phyloP scores from a whole-genome alignment of 1,140 invertebrate species.

The Batillaria attramentaria region DNA sequence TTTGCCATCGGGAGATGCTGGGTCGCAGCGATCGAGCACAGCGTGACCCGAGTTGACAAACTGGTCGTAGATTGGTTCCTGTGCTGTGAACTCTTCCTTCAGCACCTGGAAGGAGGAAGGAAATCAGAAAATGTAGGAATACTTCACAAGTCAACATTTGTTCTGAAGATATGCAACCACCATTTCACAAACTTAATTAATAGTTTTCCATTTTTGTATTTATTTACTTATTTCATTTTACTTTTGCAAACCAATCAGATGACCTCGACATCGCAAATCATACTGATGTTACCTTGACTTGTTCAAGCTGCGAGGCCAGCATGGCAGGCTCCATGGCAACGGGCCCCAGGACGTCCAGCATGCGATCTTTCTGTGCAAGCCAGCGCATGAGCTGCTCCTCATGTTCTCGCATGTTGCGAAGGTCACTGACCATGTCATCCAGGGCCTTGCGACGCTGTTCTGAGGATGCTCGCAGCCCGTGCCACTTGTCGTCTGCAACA shows the following conservation, averaged over 20 bases:
- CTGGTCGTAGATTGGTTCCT: conserved; percentile 90
- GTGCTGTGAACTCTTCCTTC: conserved; percentile 91
- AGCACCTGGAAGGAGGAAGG: conserved; percentile 79
- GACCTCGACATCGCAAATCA: too few species aligned
- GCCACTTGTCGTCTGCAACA: conserved; percentile 84
- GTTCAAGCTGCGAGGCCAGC: conserved; percentile 95
- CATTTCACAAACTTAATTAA: too few species aligned
- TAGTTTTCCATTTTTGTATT: too few species aligned
- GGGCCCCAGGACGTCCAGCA: conserved; percentile 93
- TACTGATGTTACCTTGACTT: conserved; percentile 76
- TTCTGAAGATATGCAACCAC: background rate
- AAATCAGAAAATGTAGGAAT: background rate
- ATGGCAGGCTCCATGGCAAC: conserved; percentile 94
- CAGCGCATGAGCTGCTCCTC: conserved; percentile 88
- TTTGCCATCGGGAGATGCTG: conserved; percentile 82
- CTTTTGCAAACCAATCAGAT: too few species aligned
- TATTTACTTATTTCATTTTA: too few species aligned
- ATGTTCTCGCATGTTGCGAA: conserved; percentile 93
- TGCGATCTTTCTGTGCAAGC: conserved; percentile 93
- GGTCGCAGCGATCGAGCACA: conserved; percentile 81
- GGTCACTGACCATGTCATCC: conserved; percentile 78
- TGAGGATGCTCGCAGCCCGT: conserved; percentile 86
- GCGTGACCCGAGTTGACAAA: conserved; percentile 85
- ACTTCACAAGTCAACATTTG: background rate
- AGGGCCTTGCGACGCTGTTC: conserved; percentile 87